A percentile compares a stretch with the other conserved stretches of the same genome.
These are phyloP conservation scores for Vespertilio murinus DNA, from an alignment of 2,797 vertebrate genomes.

Conservation along the genomic window DNA sequence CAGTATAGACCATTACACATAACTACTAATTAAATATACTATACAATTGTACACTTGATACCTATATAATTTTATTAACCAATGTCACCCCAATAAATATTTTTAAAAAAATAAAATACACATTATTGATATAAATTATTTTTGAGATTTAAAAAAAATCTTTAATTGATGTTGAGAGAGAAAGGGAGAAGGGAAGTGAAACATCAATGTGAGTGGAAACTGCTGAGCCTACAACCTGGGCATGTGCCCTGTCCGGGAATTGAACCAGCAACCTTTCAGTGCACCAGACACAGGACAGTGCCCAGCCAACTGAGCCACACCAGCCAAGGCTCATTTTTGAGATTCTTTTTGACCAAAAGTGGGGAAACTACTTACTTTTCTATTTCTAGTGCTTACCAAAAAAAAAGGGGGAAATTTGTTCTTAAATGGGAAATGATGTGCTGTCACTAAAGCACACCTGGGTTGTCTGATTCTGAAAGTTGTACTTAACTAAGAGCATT, in stretches of 20 bases:
- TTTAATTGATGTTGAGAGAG: no score
- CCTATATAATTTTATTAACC: background rate
- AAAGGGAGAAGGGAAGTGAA: background rate
- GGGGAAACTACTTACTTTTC: background rate
- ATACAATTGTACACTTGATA: background rate
- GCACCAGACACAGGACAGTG: background rate
- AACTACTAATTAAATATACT: background rate
- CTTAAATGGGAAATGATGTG: slow-evolving; percentile 44
- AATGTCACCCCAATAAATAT: background rate
- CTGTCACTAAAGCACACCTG: background rate
- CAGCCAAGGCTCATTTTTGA: background rate
- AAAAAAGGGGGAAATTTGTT: background rate
- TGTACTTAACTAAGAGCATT: background rate
- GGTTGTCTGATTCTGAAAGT: background rate
- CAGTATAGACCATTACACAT: background rate
- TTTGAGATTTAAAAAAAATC: no score
- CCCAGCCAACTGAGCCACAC: background rate
- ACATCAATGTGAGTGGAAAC: background rate
- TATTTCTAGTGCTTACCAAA: no score
- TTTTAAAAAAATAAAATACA: background rate
- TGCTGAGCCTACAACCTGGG: background rate
- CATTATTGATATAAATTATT: background rate
- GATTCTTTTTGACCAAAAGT: slow-evolving; percentile 37
- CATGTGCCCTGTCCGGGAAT: background rate
- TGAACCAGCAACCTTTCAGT: background rate